Base-by-base conservation (phyloP, 2,888 invertebrate genomes). In the Ariolimax columbianus region DNA sequence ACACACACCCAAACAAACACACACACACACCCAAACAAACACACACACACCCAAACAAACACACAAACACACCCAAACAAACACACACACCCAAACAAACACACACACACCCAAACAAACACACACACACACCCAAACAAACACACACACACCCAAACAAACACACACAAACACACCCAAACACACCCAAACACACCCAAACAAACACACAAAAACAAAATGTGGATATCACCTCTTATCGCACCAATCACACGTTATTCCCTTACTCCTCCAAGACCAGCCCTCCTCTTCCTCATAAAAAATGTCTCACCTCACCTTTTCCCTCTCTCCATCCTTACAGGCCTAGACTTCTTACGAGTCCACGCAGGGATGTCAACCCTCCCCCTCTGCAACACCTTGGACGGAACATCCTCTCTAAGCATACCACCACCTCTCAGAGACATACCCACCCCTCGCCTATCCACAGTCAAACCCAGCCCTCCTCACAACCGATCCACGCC, bases 401-500 rank as follows among this genome's bases (percentile, higher is more conserved):
- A 72, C 47, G 36, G 70, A 26, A 11, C 72, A 6, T 2, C 72
- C 6, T 40, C 86, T 30, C 47, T 81, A 19, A 75, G 84, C 9
- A 66, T 81, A 26, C 68, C 78, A 33, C 33, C 68, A 6, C 30
- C 40, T 7, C 2, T 14, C 14, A 36, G 78, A 17, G 84, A 78
- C 14, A 30, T 59, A 1, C 33, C 30, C 26, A 51, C 55, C 30
- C 30, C 70, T 23, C 77, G 43, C 26, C 30, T 59, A 38, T 72
- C 77, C 26, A 78, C 84, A 6, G 33, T 30, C 23, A 70, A 78
- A 36, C 33, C n/a, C 55, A 85, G 75, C 84, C 88, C 73, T 82
- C 84, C 82, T 77, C 85, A 26, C 79, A 77, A 38, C 26, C 83
- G 77, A 3, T 23, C 83, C 19, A 86, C 78, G 85, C 89, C 88